Percentiles rank a stretch among this genome's conserved stretches.
Evolutionary conservation across 2,888 invertebrate species (phyloP).

Genomic region (Drosophila kanekoi): DNA sequence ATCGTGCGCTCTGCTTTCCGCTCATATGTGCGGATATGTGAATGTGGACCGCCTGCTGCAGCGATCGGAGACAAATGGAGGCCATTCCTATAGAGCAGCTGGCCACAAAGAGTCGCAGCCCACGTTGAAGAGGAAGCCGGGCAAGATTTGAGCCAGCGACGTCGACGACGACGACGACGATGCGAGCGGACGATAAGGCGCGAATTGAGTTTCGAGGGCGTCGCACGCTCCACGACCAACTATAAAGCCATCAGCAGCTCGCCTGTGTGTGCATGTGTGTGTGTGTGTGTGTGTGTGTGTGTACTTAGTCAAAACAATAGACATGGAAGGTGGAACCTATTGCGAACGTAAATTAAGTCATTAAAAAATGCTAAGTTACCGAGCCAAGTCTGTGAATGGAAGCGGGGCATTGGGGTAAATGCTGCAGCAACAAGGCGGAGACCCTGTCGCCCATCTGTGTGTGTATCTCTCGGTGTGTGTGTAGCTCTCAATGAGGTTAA

Average conservation of each 20-base stretch:
- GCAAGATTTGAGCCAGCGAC: constrained; percentile 52
- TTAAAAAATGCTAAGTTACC: constrained; percentile 82
- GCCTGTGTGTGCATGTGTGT: too few species aligned
- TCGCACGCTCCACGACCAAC: constrained; percentile 72
- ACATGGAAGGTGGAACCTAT: constrained; percentile 83
- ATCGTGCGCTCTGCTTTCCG: constrained; percentile 39
- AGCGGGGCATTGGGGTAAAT: constrained; percentile 8
- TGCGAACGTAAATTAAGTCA: constrained; percentile 84
- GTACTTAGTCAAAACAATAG: constrained; percentile 82
- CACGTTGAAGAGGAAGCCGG: constrained; percentile 71
- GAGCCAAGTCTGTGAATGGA: constrained; percentile 26
- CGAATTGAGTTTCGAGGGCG: constrained; percentile 74
- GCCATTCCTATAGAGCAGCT: constrained; percentile 55
- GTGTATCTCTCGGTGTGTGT: constrained; percentile 1
- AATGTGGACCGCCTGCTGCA: constrained; percentile 50
- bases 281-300: constrained; percentile 34
- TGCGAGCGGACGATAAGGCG: constrained; percentile 69
- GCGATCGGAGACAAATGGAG: constrained; percentile 53
- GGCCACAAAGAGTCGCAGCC: constrained; percentile 68
- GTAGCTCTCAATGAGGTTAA: constrained; percentile 72
- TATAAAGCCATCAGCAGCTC: constrained; percentile 64
- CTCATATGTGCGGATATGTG: constrained; percentile 48
- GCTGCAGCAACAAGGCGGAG: constrained; percentile 52
- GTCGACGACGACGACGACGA: constrained; percentile 52
- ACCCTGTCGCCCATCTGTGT: constrained; percentile 48